Conservation (phyloP, 2,888 invertebrate genomes). For the Xylophagus ater region DNA sequence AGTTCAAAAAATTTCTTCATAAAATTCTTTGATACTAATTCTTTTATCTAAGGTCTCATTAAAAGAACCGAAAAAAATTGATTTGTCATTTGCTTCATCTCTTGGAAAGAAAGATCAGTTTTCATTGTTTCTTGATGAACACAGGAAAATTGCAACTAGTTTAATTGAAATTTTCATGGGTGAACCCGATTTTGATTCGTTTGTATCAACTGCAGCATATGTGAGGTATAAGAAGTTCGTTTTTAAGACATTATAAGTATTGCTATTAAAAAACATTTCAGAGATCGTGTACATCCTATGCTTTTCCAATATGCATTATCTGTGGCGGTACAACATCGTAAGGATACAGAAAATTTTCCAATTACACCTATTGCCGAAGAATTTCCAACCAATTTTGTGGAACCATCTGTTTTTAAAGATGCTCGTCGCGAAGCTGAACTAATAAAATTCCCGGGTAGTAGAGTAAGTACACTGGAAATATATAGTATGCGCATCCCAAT, state of each 20-base stretch:
- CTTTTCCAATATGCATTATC: constrained; percentile 70
- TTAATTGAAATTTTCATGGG: constrained; percentile 58
- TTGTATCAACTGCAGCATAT: constrained; percentile 9
- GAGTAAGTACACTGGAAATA: too few species aligned
- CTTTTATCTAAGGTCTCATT: background rate
- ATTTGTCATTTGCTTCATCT: constrained; percentile 26
- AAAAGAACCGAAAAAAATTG: too few species aligned
- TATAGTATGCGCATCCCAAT: too few species aligned
- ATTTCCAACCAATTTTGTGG: constrained; percentile 75
- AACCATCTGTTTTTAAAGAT: constrained; percentile 55
- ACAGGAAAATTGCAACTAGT: constrained; percentile 57
- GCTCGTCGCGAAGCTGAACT: constrained; percentile 59
- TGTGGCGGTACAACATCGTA: constrained; percentile 57
- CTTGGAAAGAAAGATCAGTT: constrained; percentile 40
- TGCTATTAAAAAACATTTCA: too few species aligned
- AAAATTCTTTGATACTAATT: constrained; percentile 4
- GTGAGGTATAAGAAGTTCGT: too few species aligned
- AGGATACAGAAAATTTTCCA: constrained; percentile 39
- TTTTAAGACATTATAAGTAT: too few species aligned
- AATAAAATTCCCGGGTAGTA: constrained; percentile 41
- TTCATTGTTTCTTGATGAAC: constrained; percentile 60
- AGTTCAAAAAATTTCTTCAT: too few species aligned
- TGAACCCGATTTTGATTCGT: too few species aligned
- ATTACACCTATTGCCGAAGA: constrained; percentile 64
- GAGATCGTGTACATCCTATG: constrained; percentile 66